Evolutionary conservation across 2,797 vertebrate genomes (phyloP).

Genomic region (Miichthys miiuy): DNA sequence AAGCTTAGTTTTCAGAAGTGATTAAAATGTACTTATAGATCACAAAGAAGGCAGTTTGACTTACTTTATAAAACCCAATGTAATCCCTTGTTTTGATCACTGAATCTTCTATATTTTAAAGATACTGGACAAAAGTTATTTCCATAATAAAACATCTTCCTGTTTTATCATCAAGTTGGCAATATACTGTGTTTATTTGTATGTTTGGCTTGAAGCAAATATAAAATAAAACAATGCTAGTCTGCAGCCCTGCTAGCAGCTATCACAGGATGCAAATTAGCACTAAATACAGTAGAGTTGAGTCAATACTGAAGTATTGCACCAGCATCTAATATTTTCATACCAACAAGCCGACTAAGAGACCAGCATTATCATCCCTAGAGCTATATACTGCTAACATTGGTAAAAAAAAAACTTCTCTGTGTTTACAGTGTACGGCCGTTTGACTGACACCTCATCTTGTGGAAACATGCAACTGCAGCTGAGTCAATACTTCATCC

Average conservation of each 20-base stretch:
- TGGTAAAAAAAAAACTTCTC: neutral
- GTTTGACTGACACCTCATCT: neutral
- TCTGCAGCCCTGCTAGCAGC: neutral
- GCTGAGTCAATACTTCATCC: neutral
- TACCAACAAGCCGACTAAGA: too few relatives aligned
- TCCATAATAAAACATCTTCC: slow-evolving; percentile 1
- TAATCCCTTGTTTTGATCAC: neutral
- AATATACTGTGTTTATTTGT: neutral
- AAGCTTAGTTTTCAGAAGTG: neutral
- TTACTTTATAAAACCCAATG: neutral
- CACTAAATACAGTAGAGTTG: too few relatives aligned
- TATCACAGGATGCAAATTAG: neutral
- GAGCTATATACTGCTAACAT: too few relatives aligned
- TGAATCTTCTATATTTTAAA: neutral
- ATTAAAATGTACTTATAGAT: neutral
- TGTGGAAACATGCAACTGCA: neutral
- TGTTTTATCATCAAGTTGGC: slow-evolving; percentile 11
- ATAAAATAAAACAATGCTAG: neutral
- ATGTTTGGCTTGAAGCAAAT: neutral
- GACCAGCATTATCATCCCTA: too few relatives aligned
- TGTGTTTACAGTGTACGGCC: neutral
- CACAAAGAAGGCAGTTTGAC: neutral
- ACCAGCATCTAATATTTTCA: too few relatives aligned
- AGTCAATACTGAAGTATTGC: too few relatives aligned
- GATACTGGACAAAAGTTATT: neutral